These are phyloP conservation scores for Cylindroiulus punctatus DNA, from an alignment of 2,888 invertebrate species.

Conservation along the genomic window DNA sequence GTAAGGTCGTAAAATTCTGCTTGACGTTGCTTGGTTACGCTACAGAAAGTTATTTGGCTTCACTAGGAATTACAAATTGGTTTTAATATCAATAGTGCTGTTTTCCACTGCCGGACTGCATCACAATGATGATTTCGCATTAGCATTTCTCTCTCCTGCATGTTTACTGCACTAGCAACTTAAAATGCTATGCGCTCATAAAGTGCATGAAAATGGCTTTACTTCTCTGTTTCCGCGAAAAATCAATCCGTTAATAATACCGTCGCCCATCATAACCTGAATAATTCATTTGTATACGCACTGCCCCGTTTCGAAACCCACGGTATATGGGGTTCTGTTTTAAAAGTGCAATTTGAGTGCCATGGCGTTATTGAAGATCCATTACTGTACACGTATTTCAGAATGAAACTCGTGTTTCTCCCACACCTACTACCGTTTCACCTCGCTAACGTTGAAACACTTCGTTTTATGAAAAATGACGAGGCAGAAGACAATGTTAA, in stretches of 20 bases:
- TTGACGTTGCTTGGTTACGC: not conserved
- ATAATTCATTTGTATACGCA: not conserved
- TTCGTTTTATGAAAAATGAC: no score
- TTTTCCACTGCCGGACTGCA: no score
- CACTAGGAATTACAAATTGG: not conserved
- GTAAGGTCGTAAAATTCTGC: not conserved
- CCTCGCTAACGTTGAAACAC: no score
- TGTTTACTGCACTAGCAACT: not conserved
- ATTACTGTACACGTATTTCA: not conserved
- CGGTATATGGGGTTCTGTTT: no score
- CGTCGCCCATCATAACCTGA: not conserved
- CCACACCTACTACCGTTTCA: no score
- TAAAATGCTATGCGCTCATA: not conserved
- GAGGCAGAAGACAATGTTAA: no score
- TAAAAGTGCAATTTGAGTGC: not conserved
- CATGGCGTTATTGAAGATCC: not conserved
- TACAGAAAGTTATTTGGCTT: no score
- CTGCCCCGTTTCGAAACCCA: not conserved
- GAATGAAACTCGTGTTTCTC: no score
- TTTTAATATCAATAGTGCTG: not conserved
- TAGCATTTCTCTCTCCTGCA: not conserved
- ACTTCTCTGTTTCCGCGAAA: not conserved
- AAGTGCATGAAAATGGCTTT: not conserved
- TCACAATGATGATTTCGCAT: no score
- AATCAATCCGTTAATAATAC: not conserved